A percentile compares a stretch with the other conserved stretches of the same genome.
These are phyloP conservation scores for Apis mellifera DNA, from an alignment of 1,140 invertebrate genomes.

Conservation along the genomic window Amel_HAv3.1 CM009931.2:17224501-17225000, in stretches of 20 bases:
- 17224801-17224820: too few relatives aligned
- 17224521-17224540: not conserved
- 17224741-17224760: too few relatives aligned
- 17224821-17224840: not conserved
- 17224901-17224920: not conserved
- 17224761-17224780: too few relatives aligned
- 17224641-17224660: too few relatives aligned
- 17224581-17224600: too few relatives aligned
- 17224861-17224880: not conserved
- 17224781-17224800: too few relatives aligned
- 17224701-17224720: too few relatives aligned
- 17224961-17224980: not conserved
- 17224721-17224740: too few relatives aligned
- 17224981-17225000: conserved; percentile 1
- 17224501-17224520: not conserved
- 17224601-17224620: not conserved
- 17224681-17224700: too few relatives aligned
- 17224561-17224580: too few relatives aligned
- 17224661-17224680: too few relatives aligned
- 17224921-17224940: not conserved
- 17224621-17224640: not conserved
- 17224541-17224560: not conserved
- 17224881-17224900: not conserved
- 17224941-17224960: not conserved
- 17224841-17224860: not conserved